phyloP scores from a whole-genome alignment of 2,888 invertebrate genomes.

The Cerastis rubricosa region DNA sequence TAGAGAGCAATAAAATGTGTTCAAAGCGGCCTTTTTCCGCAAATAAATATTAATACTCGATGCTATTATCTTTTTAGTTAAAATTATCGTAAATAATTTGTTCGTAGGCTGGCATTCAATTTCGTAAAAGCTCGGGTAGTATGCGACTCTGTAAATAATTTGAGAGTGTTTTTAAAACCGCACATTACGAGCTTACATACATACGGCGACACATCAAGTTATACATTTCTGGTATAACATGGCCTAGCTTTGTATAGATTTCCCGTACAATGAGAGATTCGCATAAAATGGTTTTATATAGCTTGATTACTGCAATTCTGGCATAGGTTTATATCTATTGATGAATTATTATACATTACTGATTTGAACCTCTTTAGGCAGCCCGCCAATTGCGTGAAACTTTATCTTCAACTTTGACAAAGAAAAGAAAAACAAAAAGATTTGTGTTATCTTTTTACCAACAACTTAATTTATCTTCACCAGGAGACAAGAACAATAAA shows the following conservation, averaged over 20 bases:
- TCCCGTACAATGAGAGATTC: too few species aligned
- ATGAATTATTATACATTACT: neutral
- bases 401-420: neutral
- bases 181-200: too few species aligned
- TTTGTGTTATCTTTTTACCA: neutral
- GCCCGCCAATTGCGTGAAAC: neutral
- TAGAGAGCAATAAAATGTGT: neutral
- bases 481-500: slow-evolving; percentile 25
- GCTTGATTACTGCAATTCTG: neutral
- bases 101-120: neutral
- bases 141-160: too few species aligned
- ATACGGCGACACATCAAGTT: too few species aligned
- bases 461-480: neutral
- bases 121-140: too few species aligned
- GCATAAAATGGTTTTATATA: too few species aligned
- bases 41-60: neutral
- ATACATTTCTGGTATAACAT: too few species aligned
- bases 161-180: too few species aligned
- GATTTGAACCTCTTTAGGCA: neutral
- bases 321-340: neutral
- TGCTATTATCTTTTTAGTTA: neutral
- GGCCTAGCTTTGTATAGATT: too few species aligned
- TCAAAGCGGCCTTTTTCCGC: neutral
- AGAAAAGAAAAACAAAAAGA: slow-evolving; percentile 11
- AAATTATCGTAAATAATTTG: neutral